Percentiles rank a stretch among this genome's conserved stretches.
These are phyloP conservation scores for Cephus rjabovi DNA, from an alignment of 2,888 invertebrate genomes.

Conservation along the genomic window DNA sequence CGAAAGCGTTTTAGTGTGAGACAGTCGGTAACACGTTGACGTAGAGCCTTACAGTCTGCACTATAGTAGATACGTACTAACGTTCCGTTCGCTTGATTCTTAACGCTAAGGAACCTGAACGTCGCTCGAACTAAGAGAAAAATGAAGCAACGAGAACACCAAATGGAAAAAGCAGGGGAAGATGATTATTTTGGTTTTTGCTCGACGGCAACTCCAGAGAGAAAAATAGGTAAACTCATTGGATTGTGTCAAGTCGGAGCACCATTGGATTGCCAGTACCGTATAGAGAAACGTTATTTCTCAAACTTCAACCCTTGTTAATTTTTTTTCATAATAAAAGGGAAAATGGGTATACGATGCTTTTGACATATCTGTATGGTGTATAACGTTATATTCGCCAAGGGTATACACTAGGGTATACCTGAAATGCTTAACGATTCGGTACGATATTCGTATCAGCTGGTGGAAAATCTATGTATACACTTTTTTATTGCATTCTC, in stretches of 20 bases:
- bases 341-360: too few relatives aligned
- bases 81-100: background rate
- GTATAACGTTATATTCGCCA: too few relatives aligned
- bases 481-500: too few relatives aligned
- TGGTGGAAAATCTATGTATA: too few relatives aligned
- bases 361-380: too few relatives aligned
- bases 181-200: constrained; percentile 45
- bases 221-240: constrained; percentile 30
- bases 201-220: constrained; percentile 19
- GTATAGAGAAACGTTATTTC: constrained; percentile 37
- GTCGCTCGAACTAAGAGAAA: constrained; percentile 19
- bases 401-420: too few relatives aligned
- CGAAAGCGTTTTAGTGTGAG: background rate
- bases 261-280: background rate
- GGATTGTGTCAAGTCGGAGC: background rate
- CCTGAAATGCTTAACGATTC: too few relatives aligned
- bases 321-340: constrained; percentile 1
- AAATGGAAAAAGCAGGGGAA: background rate
- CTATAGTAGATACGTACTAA: background rate
- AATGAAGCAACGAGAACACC: constrained; percentile 23
- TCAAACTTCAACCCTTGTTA: constrained; percentile 26
- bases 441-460: too few relatives aligned
- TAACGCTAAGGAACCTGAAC: background rate
- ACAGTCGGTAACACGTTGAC: background rate
- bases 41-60: background rate